Evolutionary conservation across 2,113 vertebrate genomes (phyloP).

Genomic region (Mormyrus lacerda): DNA sequence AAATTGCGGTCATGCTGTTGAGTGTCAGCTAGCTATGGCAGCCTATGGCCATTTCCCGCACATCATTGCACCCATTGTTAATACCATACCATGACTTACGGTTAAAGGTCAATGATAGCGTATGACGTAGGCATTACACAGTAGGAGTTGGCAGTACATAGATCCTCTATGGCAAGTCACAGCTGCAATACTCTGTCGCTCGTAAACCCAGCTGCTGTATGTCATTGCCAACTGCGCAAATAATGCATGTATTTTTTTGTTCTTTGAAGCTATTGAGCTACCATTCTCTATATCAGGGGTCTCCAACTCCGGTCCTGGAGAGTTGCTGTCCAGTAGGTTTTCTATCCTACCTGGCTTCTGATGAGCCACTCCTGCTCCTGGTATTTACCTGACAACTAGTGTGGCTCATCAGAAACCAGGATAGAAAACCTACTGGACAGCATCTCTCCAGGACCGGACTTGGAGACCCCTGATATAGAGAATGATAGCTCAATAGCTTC

Average conservation of each 20-base stretch:
- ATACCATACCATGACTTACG: constrained; percentile 45
- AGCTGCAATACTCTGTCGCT: constrained; percentile 58
- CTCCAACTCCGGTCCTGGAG: too few species aligned
- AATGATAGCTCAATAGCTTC: constrained; percentile 45
- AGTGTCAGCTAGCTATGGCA: background rate
- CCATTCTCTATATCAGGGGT: constrained; percentile 45
- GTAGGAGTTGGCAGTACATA: constrained; percentile 47
- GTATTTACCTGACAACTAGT: too few species aligned
- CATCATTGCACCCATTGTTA: constrained; percentile 30
- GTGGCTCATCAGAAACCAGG: too few species aligned
- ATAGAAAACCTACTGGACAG: too few species aligned
- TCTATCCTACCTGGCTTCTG: too few species aligned
- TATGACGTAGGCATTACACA: constrained; percentile 52
- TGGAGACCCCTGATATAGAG: too few species aligned
- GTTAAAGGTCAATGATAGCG: constrained; percentile 58
- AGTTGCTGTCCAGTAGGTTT: too few species aligned
- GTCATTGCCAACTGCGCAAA: constrained; percentile 58
- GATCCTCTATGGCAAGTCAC: constrained; percentile 59
- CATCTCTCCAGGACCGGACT: too few species aligned
- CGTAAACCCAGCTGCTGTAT: constrained; percentile 75
- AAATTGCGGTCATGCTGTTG: background rate
- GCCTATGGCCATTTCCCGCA: constrained; percentile 35
- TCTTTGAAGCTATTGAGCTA: constrained; percentile 45
- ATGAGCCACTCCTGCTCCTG: too few species aligned
- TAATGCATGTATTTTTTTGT: constrained; percentile 47